Evolutionary conservation across 2,797 vertebrate genomes (phyloP).

Genomic region (Arvicola amphibius): DNA sequence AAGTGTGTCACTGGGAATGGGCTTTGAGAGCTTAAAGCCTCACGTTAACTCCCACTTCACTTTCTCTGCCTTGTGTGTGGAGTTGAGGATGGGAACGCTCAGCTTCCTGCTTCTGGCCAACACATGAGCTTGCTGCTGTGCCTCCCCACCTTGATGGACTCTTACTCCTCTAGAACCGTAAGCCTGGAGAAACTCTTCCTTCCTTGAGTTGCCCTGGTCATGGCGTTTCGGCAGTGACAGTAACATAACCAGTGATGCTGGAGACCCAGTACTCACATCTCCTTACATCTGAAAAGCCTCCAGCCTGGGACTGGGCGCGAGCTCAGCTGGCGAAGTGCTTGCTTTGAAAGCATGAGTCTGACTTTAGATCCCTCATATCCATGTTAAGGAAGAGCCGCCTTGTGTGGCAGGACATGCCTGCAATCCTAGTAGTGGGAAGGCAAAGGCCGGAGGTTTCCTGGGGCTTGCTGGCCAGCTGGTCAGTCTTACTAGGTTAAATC

Average conservation of each 20-base stretch:
- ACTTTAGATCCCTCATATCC: not conserved
- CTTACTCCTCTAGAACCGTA: not conserved
- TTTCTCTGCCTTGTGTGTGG: not conserved
- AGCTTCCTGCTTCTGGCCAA: not conserved
- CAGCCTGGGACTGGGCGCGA: not conserved
- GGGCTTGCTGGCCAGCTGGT: not conserved
- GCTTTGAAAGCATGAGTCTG: not conserved
- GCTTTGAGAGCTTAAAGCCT: not conserved
- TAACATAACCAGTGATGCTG: not conserved
- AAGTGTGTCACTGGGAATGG: not conserved
- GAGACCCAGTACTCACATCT: not conserved
- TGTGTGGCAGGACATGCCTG: not conserved
- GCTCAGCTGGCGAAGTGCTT: not conserved
- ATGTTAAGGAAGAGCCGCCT: not conserved
- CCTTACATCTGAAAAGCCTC: constrained; percentile 53
- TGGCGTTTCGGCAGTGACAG: not conserved
- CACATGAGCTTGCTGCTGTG: not conserved
- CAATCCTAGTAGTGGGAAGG: not conserved
- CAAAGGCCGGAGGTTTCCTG: not conserved
- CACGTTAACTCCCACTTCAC: not conserved
- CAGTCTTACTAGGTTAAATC: not conserved
- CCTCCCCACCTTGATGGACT: not conserved
- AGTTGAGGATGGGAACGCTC: not conserved
- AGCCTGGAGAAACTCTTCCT: not conserved
- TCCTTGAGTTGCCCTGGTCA: not conserved